Evolutionary conservation across 2,113 vertebrate genomes (phyloP), one percentile per base, ranked within the genome.

Genomic region (Tragulus kanchil): DNA sequence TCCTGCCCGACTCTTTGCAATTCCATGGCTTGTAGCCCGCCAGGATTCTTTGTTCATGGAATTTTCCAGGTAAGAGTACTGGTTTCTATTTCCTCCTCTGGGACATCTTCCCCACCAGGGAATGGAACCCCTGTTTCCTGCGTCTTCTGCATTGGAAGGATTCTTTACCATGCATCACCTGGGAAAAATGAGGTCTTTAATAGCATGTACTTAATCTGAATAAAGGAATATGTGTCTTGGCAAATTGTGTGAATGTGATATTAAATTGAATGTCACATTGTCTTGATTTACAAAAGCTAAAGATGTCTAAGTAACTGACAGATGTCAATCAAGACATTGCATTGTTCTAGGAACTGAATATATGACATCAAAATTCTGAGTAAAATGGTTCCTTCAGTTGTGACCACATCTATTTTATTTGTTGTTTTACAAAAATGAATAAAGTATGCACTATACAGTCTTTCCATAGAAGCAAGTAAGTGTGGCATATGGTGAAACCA

Each of bases 261-360:
- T 84, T 84, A 61, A 91, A 84, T 15, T 92, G 84, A 88, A 87
- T 82, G 36, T 93, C 85, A 90, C 50, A 77, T 73, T 45, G 28
- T 89, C 54, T 89, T 96, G 77, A 89, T 84, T 95, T 89, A 65
- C 83, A 96, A 96, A 93, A 73, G 50, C 62, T 84, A 93, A 78
- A 86, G 81, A 71, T 73, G 48, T 82, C 26, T 81, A 79, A 93
- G 42, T n/a, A 59, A 85, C 81, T 95, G 96, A 88, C 54, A 95
- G 89, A 87, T 64, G 96, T 82, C 97, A 85, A 83, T 94, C 92
- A 94, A 95, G 25, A 94, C 23, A 83, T 77, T 45, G 45, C 59
- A 67, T 64, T 90, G 56, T 92, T 87, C 86, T 79, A 93, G 26
- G 14, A 65, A 71, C 36, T 92, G 73, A 50, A 90, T 58, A 85